Evolutionary conservation across 2,888 invertebrate genomes (phyloP), one percentile per base, ranked within the genome.

Genomic region (Calameuta idolon): DNA sequence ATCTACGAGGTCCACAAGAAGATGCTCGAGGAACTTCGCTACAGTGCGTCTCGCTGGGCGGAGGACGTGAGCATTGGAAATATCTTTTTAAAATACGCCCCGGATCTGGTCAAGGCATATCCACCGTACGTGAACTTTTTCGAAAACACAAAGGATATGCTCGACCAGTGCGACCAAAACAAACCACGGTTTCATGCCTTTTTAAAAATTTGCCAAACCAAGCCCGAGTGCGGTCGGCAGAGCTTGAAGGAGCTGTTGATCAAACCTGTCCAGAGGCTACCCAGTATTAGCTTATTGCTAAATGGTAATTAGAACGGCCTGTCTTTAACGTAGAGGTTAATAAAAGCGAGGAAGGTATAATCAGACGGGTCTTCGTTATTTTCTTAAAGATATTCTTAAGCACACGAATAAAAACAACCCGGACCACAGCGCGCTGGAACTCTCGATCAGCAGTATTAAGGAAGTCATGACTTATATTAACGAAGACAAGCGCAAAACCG

Each of bases 41-140:
- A 91, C 89, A 87, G 91, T 91, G 88, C 96, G 79, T 93, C 95
- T 82, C 94, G 96, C 90, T 99, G 98, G 98, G 95, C 95, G 82
- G 98, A 99, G 90, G 97, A 98, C 88, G 94, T 94, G 86, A 94
- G 95, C 87, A 96, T 98, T 89, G 99, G 98, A 11, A 95, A 96
- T 89, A 95, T 98, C 85, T 96, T 98, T 91, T 93, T 97, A 77
- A 95, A 96, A 90, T 97, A 97, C 93, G 96, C 97, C 77, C 95
- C 96, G 77, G 97, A 97, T 88, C 93, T 99, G 90, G 94, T 96
- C 84, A 98, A 97, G 92, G 97, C 98, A 1, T 99, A 99, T 93
- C 99, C 99, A 81, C 98, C 98, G 33, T 99, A 98, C 93, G 97
- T 99, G 77, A 99, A 99, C 93, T 99, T 97, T 93, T 99, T 98